These are phyloP conservation scores for Choristoneura rosaceana DNA, from an alignment of 2,888 invertebrate species.

Conservation along the genomic window DNA sequence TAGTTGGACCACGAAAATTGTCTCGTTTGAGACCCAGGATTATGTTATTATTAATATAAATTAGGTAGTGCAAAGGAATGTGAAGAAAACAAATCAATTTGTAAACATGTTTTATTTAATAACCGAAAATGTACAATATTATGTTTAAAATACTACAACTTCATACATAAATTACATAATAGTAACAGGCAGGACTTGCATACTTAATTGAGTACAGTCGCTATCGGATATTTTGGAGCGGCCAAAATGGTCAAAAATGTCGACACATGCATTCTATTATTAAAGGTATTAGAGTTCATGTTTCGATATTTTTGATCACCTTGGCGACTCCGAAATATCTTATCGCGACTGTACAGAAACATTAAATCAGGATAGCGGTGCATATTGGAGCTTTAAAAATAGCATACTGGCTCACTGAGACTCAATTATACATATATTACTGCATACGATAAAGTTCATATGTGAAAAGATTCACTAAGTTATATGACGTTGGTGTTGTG, in stretches of 20 bases:
- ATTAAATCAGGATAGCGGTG: background rate
- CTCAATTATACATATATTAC: background rate
- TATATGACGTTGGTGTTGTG: background rate
- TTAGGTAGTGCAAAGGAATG: background rate
- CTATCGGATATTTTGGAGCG: too few species aligned
- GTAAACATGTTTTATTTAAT: slow-evolving; percentile 81
- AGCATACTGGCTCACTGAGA: background rate
- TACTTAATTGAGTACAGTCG: slow-evolving; percentile 14
- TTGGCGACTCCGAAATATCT: too few species aligned
- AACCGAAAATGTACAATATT: slow-evolving; percentile 81
- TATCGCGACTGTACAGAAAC: too few species aligned
- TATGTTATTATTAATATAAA: too few species aligned
- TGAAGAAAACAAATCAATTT: slow-evolving; percentile 51
- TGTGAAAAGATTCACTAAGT: background rate
- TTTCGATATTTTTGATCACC: background rate
- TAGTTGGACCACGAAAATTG: too few species aligned
- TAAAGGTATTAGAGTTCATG: too few species aligned
- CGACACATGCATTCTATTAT: too few species aligned
- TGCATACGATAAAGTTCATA: background rate
- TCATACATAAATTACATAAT: slow-evolving; percentile 73
- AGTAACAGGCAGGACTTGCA: slow-evolving; percentile 65
- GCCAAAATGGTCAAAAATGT: too few species aligned
- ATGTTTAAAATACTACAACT: slow-evolving; percentile 76
- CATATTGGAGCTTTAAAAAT: background rate
- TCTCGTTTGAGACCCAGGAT: too few species aligned